A percentile compares a stretch with the other conserved stretches of the same genome.
phyloP scores from a whole-genome alignment of 92 coral and sea anemone species.

The Hydrozoanthus gracilis region DNA sequence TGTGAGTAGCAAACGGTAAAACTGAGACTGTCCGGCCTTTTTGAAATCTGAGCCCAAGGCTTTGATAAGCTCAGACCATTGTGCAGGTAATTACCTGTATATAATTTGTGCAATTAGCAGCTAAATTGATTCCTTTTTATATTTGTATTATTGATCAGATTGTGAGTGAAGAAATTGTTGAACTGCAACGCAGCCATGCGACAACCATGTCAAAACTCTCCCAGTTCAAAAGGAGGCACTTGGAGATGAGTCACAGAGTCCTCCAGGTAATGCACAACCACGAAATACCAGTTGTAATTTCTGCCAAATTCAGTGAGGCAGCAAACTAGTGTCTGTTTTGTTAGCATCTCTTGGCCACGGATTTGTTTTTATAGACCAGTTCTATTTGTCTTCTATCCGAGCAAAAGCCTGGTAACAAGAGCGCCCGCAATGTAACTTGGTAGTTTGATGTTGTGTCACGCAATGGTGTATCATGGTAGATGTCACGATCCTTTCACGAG shows the following conservation, averaged over 20 bases:
- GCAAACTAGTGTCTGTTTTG: not conserved
- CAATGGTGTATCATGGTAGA: too few relatives aligned
- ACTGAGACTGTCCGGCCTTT: too few relatives aligned
- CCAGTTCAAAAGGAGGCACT: constrained; percentile 90
- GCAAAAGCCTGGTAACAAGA: too few relatives aligned
- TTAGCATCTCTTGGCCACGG: not conserved
- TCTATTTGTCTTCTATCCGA: too few relatives aligned
- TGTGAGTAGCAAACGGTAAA: constrained; percentile 47
- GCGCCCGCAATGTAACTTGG: too few relatives aligned
- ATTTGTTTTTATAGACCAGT: not conserved
- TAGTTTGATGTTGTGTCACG: too few relatives aligned
- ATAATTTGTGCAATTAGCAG: too few relatives aligned
- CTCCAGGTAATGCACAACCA: constrained; percentile 69
- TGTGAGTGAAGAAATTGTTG: constrained; percentile 85
- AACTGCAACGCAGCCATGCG: constrained; percentile 87
- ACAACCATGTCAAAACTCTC: constrained; percentile 98
- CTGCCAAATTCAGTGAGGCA: not conserved
- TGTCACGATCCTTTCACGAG: too few relatives aligned
- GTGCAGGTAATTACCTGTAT: too few relatives aligned
- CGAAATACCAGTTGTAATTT: not conserved
- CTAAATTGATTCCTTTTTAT: not conserved
- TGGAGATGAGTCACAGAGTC: constrained; percentile 93
- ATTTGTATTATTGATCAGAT: constrained; percentile 57
- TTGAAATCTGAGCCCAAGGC: too few relatives aligned
- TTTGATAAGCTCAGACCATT: too few relatives aligned